phyloP scores from a whole-genome alignment of 2,797 vertebrate genomes.

The Schizothorax lantsangensis region DNA sequence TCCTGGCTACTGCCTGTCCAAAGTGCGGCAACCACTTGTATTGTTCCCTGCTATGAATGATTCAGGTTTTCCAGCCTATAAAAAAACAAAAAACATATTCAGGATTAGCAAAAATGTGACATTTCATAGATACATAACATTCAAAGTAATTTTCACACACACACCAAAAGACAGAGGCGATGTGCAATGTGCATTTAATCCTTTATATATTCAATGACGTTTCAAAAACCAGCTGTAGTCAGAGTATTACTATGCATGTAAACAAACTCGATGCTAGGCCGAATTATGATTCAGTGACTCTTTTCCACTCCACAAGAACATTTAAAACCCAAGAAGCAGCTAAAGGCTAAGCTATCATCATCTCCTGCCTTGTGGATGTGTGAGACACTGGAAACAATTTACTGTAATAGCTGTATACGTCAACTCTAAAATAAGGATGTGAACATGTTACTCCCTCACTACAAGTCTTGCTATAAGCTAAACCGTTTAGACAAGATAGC shows the following conservation, averaged over 20 bases:
- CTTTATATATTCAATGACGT: not conserved
- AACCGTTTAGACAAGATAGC: constrained; percentile 34
- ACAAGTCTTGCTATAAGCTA: not conserved
- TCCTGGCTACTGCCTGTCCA: constrained; percentile 58
- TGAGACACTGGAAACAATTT: constrained; percentile 39
- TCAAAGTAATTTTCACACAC: not conserved
- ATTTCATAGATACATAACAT: not conserved
- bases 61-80: not conserved
- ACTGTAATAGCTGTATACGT: constrained; percentile 36
- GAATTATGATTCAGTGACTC: not conserved
- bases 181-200: not conserved
- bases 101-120: not conserved
- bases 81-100: not conserved
- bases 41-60: constrained; percentile 44
- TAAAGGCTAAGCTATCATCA: constrained; percentile 17
- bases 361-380: not conserved
- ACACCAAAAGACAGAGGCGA: not conserved
- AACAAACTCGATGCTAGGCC: not conserved
- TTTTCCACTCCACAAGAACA: not conserved
- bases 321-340: not conserved
- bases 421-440: constrained; percentile 36
- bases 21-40: constrained; percentile 43
- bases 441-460: constrained; percentile 28
- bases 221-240: not conserved
- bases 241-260: not conserved